Conservation (phyloP, 2,888 invertebrate genomes). For the Drosophila vallismaia region DNA sequence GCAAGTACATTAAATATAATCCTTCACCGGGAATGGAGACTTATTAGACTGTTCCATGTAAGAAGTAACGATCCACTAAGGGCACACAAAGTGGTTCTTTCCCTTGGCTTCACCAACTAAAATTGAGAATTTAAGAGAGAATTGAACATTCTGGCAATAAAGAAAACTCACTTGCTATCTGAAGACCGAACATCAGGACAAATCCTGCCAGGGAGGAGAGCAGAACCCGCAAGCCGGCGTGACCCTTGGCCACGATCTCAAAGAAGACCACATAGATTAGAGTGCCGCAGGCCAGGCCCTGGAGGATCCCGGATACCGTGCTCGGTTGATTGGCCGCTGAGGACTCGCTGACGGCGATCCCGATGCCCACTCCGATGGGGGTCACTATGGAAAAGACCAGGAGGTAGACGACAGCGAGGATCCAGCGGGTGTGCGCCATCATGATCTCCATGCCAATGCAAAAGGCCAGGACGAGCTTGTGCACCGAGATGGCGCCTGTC, state of each 20-base stretch:
- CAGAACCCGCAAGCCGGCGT: slow-evolving; percentile 87
- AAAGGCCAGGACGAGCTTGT: slow-evolving; percentile 94
- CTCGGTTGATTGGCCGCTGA: slow-evolving; percentile 86
- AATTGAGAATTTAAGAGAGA: not conserved
- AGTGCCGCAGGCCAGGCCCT: slow-evolving; percentile 93
- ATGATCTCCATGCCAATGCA: slow-evolving; percentile 94
- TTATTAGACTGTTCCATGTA: too few species aligned
- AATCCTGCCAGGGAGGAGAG: slow-evolving; percentile 89
- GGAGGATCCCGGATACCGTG: slow-evolving; percentile 87
- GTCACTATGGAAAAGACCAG: slow-evolving; percentile 92
- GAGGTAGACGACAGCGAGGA: slow-evolving; percentile 88
- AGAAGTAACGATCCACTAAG: slow-evolving; percentile 3
- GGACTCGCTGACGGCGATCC: slow-evolving; percentile 88
- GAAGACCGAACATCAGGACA: slow-evolving; percentile 89
- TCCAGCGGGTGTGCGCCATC: slow-evolving; percentile 87
- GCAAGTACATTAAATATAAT: too few species aligned
- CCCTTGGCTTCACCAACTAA: slow-evolving; percentile 65
- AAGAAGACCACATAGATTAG: slow-evolving; percentile 97
- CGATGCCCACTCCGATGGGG: slow-evolving; percentile 88
- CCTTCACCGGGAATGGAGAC: too few species aligned
- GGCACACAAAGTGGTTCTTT: slow-evolving; percentile 50
- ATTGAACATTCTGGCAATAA: too few species aligned
- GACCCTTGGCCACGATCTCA: slow-evolving; percentile 90
- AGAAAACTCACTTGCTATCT: slow-evolving; percentile 81
- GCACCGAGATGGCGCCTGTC: slow-evolving; percentile 92